These are phyloP conservation scores for Protonibea diacanthus DNA, from an alignment of 2,797 vertebrate genomes.

Conservation along the genomic window DNA sequence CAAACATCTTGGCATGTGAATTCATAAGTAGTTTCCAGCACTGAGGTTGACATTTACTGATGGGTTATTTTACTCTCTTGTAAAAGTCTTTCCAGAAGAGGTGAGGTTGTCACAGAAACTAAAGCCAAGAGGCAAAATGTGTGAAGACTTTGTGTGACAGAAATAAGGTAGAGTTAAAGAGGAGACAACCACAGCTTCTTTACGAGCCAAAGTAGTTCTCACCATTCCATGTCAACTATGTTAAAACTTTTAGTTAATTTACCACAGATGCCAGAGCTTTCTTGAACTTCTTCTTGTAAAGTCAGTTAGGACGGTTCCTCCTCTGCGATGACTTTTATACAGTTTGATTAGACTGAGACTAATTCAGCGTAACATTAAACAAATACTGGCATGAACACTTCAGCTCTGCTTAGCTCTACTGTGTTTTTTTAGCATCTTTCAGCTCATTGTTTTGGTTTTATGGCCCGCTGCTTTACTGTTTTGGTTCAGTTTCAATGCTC, in stretches of 20 bases:
- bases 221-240: background rate
- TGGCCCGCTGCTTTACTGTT: too few relatives aligned
- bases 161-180: slow-evolving; percentile 18
- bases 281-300: background rate
- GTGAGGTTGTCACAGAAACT: slow-evolving; percentile 34
- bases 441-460: background rate
- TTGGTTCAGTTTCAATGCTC: background rate
- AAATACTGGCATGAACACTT: background rate
- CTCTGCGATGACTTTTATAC: too few relatives aligned
- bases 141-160: slow-evolving; percentile 47
- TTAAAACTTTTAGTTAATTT: background rate
- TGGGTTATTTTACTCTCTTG: slow-evolving; percentile 40
- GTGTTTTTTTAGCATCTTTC: background rate
- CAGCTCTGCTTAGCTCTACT: background rate
- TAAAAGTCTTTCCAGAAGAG: slow-evolving; percentile 59
- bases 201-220: background rate
- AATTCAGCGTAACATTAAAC: background rate
- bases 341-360: background rate
- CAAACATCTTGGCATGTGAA: slow-evolving; percentile 69
- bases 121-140: slow-evolving; percentile 43
- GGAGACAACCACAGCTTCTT: background rate
- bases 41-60: slow-evolving; percentile 54
- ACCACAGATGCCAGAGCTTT: background rate
- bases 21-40: slow-evolving; percentile 68
- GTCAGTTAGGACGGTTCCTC: background rate